Conservation (phyloP, 2,113 vertebrate genomes). For the Psittacus erithacus region DNA sequence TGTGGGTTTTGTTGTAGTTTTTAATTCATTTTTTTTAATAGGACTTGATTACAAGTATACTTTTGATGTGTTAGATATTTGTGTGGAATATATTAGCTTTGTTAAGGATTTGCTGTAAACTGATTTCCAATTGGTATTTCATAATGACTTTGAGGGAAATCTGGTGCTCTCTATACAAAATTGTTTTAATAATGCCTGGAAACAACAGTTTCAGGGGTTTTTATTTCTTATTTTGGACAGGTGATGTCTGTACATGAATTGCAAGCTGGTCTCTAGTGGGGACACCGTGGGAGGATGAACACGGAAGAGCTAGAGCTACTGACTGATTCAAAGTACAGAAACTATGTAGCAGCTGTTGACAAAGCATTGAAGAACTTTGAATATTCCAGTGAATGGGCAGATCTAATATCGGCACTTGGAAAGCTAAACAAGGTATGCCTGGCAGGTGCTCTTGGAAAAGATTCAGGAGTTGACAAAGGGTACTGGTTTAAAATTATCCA, state of each 20-base stretch:
- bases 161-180: background rate
- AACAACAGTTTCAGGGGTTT: background rate
- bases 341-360: conserved; percentile 97
- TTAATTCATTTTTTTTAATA: background rate
- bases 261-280: conserved; percentile 79
- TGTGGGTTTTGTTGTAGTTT: background rate
- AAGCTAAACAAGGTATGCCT: conserved; percentile 95
- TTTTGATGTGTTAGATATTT: background rate
- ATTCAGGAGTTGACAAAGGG: background rate
- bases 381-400: conserved; percentile 99
- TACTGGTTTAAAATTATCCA: background rate
- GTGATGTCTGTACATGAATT: conserved; percentile 84
- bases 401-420: conserved; percentile 97
- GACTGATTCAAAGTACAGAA: conserved; percentile 97
- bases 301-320: conserved; percentile 97
- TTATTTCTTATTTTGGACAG: conserved; percentile 61
- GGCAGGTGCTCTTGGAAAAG: background rate
- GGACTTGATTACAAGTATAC: background rate
- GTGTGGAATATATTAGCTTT: background rate
- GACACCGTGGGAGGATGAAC: conserved; percentile 93
- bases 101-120: background rate
- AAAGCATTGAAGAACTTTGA: conserved; percentile 99
- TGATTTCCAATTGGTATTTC: background rate
- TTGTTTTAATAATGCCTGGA: background rate
- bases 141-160: background rate